Evolutionary conservation across 2,888 invertebrate species (phyloP).

Genomic region (Galerucella nymphaeae): DNA sequence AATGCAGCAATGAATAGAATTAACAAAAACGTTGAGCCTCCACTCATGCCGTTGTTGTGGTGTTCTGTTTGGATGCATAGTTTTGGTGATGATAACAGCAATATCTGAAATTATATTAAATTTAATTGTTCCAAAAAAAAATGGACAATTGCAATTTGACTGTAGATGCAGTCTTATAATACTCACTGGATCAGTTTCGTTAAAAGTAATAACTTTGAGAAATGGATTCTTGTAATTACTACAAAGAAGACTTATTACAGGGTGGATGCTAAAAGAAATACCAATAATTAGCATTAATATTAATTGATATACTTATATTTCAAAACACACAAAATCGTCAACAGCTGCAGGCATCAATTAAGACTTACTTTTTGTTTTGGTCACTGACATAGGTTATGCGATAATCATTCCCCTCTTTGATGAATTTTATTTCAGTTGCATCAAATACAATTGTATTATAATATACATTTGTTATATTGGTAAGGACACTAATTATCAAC

Average conservation of each 20-base stretch:
- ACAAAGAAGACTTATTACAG: constrained; percentile 48
- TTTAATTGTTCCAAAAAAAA: not conserved
- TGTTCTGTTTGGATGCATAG: constrained; percentile 66
- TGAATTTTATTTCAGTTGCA: constrained; percentile 28
- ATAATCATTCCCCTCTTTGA: constrained; percentile 25
- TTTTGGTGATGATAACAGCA: constrained; percentile 67
- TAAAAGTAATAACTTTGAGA: constrained; percentile 44
- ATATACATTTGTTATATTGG: too few species aligned
- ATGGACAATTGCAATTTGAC: not conserved
- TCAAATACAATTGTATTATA: too few species aligned
- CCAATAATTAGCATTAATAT: not conserved
- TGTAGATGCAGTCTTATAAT: not conserved
- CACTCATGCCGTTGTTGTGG: constrained; percentile 67
- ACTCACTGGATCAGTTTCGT: constrained; percentile 15
- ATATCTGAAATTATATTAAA: constrained; percentile 60
- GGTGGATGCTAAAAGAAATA: constrained; percentile 28
- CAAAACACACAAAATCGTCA: too few species aligned
- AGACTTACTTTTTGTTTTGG: constrained; percentile 8
- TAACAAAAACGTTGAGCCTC: constrained; percentile 74
- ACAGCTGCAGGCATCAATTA: not conserved
- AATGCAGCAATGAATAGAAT: constrained; percentile 70
- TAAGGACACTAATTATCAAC: not conserved
- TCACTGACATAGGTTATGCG: constrained; percentile 13
- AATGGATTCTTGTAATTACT: constrained; percentile 42
- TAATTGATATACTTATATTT: not conserved